Evolutionary conservation across 1,140 invertebrate species (phyloP).

Genomic region (Drosophila ironensis): DNA sequence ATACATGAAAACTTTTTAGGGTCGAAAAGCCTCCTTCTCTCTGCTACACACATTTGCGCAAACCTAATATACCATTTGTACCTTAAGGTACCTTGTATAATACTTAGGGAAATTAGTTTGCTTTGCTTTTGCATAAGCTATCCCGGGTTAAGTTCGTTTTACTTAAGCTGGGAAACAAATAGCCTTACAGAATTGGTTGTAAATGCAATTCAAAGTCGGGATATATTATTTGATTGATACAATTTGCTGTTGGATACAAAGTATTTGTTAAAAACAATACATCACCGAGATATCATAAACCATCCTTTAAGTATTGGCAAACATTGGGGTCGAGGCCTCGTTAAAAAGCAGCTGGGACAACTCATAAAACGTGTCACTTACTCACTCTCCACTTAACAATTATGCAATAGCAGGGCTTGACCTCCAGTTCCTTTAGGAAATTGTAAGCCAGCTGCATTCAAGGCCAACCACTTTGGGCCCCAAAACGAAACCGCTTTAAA

Average conservation of each 20-base stretch:
- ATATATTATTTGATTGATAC: neutral
- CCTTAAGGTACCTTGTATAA: too few species aligned
- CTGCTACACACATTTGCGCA: too few species aligned
- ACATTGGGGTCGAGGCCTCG: neutral
- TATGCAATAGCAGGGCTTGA: constrained; percentile 34
- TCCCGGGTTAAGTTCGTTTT: neutral
- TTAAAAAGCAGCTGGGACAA: neutral
- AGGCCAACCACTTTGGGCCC: constrained; percentile 6
- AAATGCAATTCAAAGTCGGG: neutral
- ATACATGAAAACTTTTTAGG: too few species aligned
- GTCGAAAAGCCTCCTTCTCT: too few species aligned
- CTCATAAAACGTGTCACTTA: neutral
- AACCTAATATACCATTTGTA: too few species aligned
- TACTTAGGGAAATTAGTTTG: constrained; percentile 64
- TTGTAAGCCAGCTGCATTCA: constrained; percentile 15
- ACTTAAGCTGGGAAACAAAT: constrained; percentile 5
- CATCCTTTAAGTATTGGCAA: too few species aligned
- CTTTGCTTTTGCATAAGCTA: constrained; percentile 53
- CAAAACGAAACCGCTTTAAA: neutral
- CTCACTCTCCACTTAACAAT: constrained; percentile 13
- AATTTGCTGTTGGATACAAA: too few species aligned
- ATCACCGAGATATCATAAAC: too few species aligned
- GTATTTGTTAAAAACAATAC: too few species aligned
- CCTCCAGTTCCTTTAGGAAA: constrained; percentile 5
- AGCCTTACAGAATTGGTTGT: neutral